Base-by-base conservation (phyloP, 2,888 invertebrate species). In the Trichopria drosophilae region DNA sequence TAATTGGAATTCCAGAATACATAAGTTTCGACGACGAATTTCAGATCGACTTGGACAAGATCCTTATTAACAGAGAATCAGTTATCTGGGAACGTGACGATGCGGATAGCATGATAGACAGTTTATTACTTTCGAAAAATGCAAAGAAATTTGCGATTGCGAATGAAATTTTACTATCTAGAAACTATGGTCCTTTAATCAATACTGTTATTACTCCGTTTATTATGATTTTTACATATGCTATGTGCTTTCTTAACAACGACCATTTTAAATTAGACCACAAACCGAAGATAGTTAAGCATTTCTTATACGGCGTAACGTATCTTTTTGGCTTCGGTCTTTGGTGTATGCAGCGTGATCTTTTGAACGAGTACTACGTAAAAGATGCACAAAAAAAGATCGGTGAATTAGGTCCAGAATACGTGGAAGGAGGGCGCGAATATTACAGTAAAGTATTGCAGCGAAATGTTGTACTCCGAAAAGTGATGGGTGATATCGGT, bases 131-230 rank as follows among this genome's bases (percentile, higher is more conserved):
- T n/a, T 85, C 87, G 10, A 87, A 89, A 55, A 83, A 86, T 55
- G 91, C 89, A 7, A 85, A 90, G 71, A 79, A 87, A 53, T 93
- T 89, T 78, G 90, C 86, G 1, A 83, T 93, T 19, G 90, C 89
- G 49, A 80, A 85, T 60, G 86, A 90, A 73, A 81, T 93, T 42
- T 70, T 86, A 49, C 81, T 83, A 75, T 71, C 82, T 3, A 79
- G 83, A 55, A 83, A 83, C 28, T 73, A 81, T 51, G 81, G 84
- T 23, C 10, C 32, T 12, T 3, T 26, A n/a, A 12, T 56, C 4
- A 12, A 50, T 20, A 12, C 6, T 7, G 4, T 3, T 9, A 19
- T 39, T 2, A 24, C 40, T 7, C 1, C 29, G 3, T 39, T 75
- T 0, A 72, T 79, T 31, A 67, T 83, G 43, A 67, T 82, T 35